A percentile compares a stretch with the other conserved stretches of the same genome.
Conservation (phyloP, 2,797 vertebrate genomes). For the Smutsia gigantea region DNA sequence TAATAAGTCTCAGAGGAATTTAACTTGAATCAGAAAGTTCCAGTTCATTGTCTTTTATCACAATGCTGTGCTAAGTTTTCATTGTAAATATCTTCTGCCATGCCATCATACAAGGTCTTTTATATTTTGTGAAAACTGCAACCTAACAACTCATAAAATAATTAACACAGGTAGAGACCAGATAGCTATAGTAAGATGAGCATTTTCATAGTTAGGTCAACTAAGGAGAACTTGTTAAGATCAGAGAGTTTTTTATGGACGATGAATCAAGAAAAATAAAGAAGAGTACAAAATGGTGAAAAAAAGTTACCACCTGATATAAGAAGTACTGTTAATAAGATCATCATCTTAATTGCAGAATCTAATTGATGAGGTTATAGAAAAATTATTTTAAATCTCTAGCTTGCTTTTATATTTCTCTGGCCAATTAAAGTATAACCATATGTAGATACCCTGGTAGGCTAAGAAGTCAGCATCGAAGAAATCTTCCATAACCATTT, state of each 20-base stretch:
- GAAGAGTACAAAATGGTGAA: neutral
- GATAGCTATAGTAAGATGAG: neutral
- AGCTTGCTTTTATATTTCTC: neutral
- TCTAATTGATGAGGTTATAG: neutral
- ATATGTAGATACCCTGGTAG: neutral
- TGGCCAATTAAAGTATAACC: neutral
- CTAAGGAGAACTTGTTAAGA: neutral
- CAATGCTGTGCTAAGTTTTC: neutral
- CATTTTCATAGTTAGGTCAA: neutral
- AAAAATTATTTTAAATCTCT: neutral
- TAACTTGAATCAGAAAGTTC: neutral
- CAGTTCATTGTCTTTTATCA: neutral
- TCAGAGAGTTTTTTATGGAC: neutral
- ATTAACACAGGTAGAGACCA: neutral
- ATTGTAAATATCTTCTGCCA: neutral
- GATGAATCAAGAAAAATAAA: constrained; percentile 3
- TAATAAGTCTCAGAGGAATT: neutral
- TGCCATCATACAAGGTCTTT: neutral
- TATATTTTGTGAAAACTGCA: neutral
- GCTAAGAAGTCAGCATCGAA: neutral
- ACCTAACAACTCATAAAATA: neutral
- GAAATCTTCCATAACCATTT: neutral
- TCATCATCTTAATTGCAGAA: neutral
- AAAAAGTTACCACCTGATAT: neutral
- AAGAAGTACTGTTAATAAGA: neutral